A percentile compares a stretch with the other conserved stretches of the same genome.
Evolutionary conservation across 2,797 vertebrate genomes (phyloP).

Genomic region (Macrochelys suwanniensis): DNA sequence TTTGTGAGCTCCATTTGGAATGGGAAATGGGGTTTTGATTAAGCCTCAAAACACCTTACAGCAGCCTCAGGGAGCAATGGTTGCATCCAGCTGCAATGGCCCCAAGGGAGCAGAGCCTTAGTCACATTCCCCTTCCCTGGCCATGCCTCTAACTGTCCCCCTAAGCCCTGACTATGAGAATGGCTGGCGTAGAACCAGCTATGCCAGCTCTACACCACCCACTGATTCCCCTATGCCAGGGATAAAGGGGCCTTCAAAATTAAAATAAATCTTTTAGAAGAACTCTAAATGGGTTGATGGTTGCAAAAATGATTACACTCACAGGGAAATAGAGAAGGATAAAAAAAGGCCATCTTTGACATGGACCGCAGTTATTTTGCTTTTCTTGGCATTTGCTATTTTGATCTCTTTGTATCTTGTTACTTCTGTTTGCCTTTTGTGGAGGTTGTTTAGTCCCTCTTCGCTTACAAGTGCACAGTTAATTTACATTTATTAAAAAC

Average conservation of each 20-base stretch:
- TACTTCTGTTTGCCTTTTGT: not conserved
- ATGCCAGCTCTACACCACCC: not conserved
- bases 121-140: fast-evolving
- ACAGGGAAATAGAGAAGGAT: not conserved
- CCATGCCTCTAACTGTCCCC: fast-evolving
- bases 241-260: not conserved
- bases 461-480: not conserved
- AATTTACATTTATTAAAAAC: slow-evolving; percentile 62
- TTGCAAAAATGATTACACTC: not conserved
- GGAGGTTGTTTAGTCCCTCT: not conserved
- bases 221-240: not conserved
- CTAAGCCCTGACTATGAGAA: not conserved
- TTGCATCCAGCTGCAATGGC: not conserved
- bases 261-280: not conserved
- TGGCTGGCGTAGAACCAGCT: not conserved
- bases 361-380: not conserved
- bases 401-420: not conserved
- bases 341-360: not conserved
- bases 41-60: not conserved
- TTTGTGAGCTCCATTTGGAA: not conserved
- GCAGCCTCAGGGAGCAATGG: not conserved
- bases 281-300: not conserved
- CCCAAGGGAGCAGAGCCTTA: not conserved
- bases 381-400: not conserved
- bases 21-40: not conserved